Base-by-base conservation (phyloP, 2,797 vertebrate genomes). In the Carapus acus region DNA sequence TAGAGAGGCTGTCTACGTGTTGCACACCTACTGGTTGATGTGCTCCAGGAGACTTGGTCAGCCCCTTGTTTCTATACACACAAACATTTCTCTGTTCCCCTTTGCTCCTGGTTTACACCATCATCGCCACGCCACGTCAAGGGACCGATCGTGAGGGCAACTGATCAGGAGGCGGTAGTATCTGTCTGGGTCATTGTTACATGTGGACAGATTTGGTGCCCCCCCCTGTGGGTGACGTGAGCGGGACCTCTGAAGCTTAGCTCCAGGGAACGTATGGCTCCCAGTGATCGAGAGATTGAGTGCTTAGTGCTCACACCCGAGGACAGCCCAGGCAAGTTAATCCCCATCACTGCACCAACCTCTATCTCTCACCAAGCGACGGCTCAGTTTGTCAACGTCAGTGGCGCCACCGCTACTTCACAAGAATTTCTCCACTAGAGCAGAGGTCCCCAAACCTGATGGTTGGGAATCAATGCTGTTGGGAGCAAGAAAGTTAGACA, bases 271-370 rank as follows among this genome's bases (percentile, higher is more conserved):
- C 73, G 67, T 60, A 73, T 80, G 74, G 79, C 78, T 85, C 73
- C 74, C 53, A 40, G 77, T 85, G 80, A 86, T 83, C 85, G 80
- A 82, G 75, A 80, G 82, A 83, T 83, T 85, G 81, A 85, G 79
- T 27, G 78, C 73, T 86, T 85, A 85, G 71, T 65, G 70, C 80
- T 82, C 79, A 68, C 84, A 81, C 76, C 75, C 63, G 52, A 36
- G 69, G 73, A 79, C 81, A 81, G 82, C 81, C 78, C 79, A 83
- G 82, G 85, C 82, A 85, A 76, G 78, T 79, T 86, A 88, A 88
- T 86, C 85, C 76, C 76, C 58, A 21, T 62, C 65, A 57, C 60
- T 63, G 37, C 58, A 47, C 50, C 53, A 68, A 48, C 62, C 57
- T 49, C n/a, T 59, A 36, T 3, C 14, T 15, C 34, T 15, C 13